Evolutionary conservation across 1,140 invertebrate species (phyloP), one percentile per base, ranked within the genome.

Genomic region (Bombus waltoni): DNA sequence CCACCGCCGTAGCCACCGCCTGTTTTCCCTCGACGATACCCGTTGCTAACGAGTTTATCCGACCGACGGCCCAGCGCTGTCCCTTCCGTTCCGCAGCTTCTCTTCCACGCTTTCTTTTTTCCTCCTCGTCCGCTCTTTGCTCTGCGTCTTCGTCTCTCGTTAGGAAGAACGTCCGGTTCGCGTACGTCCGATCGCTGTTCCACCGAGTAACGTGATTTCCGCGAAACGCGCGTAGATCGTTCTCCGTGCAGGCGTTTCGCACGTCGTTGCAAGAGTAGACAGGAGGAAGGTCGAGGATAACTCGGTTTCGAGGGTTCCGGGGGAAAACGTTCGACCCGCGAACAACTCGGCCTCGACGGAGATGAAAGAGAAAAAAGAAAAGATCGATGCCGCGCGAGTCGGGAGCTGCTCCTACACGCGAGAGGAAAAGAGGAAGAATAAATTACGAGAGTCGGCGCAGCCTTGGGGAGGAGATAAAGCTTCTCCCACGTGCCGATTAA

Each of bases 401-500:
- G 9, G 40, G 28, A 62, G 59, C 59, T 25, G 11, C 25, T 62
- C 0, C 3, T 28, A 11, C 59, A 11, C 59, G 59, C 11, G 70
- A 15, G 57, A 40, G 81, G 42, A 44, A 66, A 66, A 11, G 8
- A 11, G n/a, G n/a, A 8, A 47, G 42, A 85, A 85, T 85, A 85
- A 81, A 85, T 85, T 83, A 35, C 44, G 42, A 5, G 71, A 44
- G 59, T n/a, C 13, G n/a, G 22, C 8, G 2, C 3, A 53, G 25
- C 47, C 10, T 42, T 32, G 32, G 9, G 76, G 38, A 38, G 32
- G 42, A 65, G 83, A 85, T 85, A 85, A 81, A 85, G 68, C 11
- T 66, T 66, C 47, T 42, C 59, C 53, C 32, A 35, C 68, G 71
- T 32, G 18, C 8, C 89, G 79, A 86, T 91, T 91, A 91, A 91